Conservation (phyloP, 2,113 vertebrate genomes). For the Cyprinodon tularosa region DNA sequence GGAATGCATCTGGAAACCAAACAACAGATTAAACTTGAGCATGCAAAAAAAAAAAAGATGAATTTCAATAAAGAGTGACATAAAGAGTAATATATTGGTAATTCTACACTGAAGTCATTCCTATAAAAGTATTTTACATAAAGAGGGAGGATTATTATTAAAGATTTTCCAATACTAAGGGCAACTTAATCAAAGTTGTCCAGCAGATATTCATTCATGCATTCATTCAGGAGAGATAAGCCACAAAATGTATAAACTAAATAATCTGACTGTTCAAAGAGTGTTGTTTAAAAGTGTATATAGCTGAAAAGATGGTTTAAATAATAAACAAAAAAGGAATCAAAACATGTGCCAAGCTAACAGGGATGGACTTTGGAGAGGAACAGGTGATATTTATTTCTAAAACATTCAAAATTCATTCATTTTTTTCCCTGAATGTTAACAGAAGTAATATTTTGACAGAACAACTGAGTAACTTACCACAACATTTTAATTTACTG, state of each 20-base stretch:
- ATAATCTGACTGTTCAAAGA: background rate
- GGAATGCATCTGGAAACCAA: constrained; percentile 53
- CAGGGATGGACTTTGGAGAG: background rate
- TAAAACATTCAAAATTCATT: background rate
- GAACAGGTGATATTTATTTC: background rate
- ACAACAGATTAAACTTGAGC: background rate
- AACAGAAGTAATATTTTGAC: background rate
- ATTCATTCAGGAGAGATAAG: too few relatives aligned
- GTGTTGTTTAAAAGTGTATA: background rate
- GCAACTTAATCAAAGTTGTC: background rate
- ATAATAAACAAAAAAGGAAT: background rate
- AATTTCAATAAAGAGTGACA: too few relatives aligned
- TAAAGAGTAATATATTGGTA: background rate
- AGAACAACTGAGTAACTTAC: too few relatives aligned
- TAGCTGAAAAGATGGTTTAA: background rate
- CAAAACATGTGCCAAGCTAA: background rate
- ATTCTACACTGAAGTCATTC: background rate
- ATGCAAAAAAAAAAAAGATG: background rate
- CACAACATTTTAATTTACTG: background rate
- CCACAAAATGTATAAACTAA: background rate
- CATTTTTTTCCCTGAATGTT: background rate
- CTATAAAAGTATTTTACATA: too few relatives aligned
- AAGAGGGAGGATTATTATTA: too few relatives aligned
- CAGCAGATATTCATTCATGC: background rate
- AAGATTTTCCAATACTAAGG: too few relatives aligned